Conservation (phyloP, 2,888 invertebrate genomes). For the Seladonia tumulorum region DNA sequence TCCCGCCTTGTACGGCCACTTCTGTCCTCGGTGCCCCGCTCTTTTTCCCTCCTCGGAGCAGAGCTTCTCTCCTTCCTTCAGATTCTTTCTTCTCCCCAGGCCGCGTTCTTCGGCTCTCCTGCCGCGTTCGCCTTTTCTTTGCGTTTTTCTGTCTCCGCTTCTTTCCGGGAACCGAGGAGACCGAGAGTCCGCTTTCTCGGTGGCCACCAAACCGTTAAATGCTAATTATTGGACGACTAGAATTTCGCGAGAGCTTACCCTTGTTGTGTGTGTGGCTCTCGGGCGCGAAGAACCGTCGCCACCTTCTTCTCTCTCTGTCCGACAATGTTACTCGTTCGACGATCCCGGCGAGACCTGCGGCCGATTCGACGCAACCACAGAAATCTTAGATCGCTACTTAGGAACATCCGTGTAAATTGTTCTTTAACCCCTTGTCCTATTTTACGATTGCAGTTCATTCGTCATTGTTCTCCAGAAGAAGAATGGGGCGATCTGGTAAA, state of each 20-base stretch:
- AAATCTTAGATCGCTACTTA: too few relatives aligned
- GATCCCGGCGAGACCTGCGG: not conserved
- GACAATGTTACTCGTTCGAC: not conserved
- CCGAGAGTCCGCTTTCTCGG: conserved; percentile 47
- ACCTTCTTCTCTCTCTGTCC: not conserved
- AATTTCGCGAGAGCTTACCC: not conserved
- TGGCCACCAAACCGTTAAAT: conserved; percentile 61
- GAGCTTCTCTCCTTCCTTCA: not conserved
- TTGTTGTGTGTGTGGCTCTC: too few relatives aligned
- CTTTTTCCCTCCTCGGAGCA: conserved; percentile 58
- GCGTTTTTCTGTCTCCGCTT: conserved; percentile 45
- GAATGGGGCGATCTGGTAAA: too few relatives aligned
- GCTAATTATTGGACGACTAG: conserved; percentile 70
- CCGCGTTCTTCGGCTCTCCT: conserved; percentile 35
- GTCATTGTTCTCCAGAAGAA: too few relatives aligned
- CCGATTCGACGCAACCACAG: too few relatives aligned
- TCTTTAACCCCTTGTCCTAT: too few relatives aligned
- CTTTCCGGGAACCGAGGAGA: conserved; percentile 49
- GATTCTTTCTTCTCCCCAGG: conserved; percentile 15
- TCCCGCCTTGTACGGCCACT: conserved; percentile 71
- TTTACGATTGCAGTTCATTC: too few relatives aligned
- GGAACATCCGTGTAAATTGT: too few relatives aligned
- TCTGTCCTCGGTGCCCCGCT: conserved; percentile 68
- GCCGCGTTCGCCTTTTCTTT: conserved; percentile 25
- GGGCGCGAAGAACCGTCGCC: not conserved